Conservation (phyloP, 2,113 vertebrate species). For the Sceloporus undulatus region DNA sequence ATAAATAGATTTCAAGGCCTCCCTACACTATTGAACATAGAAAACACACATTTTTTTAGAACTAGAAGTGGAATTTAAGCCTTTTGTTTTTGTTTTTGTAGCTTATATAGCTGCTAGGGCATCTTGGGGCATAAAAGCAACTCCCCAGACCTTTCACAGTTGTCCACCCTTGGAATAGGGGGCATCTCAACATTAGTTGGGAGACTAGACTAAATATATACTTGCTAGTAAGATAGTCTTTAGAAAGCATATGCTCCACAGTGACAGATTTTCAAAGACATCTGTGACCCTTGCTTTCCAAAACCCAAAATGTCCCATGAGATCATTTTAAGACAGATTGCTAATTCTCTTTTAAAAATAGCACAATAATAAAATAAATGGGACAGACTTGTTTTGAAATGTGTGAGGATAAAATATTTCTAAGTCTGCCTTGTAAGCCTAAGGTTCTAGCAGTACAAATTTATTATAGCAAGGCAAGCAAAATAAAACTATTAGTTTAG, state of each 20-base stretch:
- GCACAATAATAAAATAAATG: background rate
- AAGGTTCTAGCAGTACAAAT: background rate
- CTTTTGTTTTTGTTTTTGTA: no score
- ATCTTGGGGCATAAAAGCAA: no score
- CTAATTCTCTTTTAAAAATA: background rate
- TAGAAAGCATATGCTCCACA: slow-evolving; percentile 28
- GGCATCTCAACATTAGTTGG: background rate
- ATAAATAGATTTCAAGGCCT: no score
- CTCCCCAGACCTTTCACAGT: no score
- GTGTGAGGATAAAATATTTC: background rate
- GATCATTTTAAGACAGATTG: background rate
- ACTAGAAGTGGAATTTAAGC: no score
- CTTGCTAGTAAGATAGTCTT: background rate
- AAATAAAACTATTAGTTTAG: background rate
- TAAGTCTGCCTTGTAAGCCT: background rate
- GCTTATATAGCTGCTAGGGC: no score
- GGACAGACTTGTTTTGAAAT: background rate
- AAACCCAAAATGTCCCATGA: background rate
- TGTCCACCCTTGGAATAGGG: no score
- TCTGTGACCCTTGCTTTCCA: slow-evolving; percentile 15
- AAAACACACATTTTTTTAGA: no score
- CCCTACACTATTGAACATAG: no score
- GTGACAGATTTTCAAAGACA: background rate
- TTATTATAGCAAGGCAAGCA: background rate
- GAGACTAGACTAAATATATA: background rate